Evolutionary conservation across 2,113 vertebrate species (phyloP).

Genomic region (Alouatta palliata): DNA sequence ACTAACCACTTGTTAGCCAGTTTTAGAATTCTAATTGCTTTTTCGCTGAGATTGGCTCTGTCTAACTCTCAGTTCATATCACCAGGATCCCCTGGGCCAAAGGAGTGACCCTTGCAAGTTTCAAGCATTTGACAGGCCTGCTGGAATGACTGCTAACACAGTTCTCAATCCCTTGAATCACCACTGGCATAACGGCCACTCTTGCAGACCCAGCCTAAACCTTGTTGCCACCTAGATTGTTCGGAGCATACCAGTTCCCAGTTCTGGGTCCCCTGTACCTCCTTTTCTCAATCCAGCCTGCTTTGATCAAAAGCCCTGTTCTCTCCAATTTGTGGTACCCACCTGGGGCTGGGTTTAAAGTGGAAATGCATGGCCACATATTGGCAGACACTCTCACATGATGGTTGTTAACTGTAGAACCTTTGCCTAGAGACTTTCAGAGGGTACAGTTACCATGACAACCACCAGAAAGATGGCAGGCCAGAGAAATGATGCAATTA

Average conservation of each 20-base stretch:
- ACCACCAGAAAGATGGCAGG: conserved; percentile 75
- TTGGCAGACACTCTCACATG: conserved; percentile 74
- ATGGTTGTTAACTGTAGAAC: conserved; percentile 79
- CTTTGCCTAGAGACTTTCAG: conserved; percentile 72
- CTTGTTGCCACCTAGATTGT: conserved; percentile 13
- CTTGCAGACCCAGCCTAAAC: conserved; percentile 14
- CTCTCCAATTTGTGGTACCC: conserved; percentile 67
- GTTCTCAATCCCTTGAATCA: conserved; percentile 44
- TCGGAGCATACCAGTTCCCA: conserved; percentile 26
- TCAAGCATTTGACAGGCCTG: background rate
- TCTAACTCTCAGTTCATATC: conserved; percentile 20
- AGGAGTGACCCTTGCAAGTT: background rate
- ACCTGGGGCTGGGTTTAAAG: conserved; percentile 73
- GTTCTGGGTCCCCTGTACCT: background rate
- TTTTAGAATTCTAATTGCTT: conserved; percentile 41
- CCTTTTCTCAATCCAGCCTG: conserved; percentile 49
- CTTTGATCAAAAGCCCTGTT: conserved; percentile 72
- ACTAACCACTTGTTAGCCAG: conserved; percentile 14
- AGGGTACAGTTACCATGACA: conserved; percentile 75
- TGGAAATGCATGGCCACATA: conserved; percentile 68
- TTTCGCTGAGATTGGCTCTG: conserved; percentile 41
- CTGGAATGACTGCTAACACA: conserved; percentile 19
- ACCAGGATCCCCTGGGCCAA: background rate
- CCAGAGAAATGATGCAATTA: conserved; percentile 60
- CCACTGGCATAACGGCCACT: conserved; percentile 30